Evolutionary conservation across 2,797 vertebrate species (phyloP).

Genomic region (Pipistrellus pygmaeus): DNA sequence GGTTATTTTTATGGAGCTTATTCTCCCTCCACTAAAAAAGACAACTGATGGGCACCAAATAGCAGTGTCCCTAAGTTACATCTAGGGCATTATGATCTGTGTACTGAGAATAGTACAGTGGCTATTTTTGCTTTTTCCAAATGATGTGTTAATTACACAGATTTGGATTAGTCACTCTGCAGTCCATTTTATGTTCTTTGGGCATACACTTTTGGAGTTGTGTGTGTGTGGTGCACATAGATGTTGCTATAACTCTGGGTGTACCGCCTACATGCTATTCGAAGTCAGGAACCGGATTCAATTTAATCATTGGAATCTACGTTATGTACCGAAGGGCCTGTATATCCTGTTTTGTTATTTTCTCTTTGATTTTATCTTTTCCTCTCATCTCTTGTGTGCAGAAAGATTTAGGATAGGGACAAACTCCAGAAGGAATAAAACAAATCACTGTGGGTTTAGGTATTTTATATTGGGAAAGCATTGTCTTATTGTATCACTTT

Average conservation of each 20-base stretch:
- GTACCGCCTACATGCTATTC: not conserved
- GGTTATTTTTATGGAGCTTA: not conserved
- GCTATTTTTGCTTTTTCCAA: constrained; percentile 5
- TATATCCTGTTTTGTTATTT: not conserved
- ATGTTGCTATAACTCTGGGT: not conserved
- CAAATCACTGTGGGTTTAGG: not conserved
- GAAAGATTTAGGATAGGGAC: not conserved
- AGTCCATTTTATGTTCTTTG: not conserved
- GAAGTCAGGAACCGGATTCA: not conserved
- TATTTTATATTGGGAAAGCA: not conserved
- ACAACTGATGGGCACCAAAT: not conserved
- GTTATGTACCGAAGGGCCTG: not conserved
- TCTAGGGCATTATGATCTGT: not conserved
- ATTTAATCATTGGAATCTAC: not conserved
- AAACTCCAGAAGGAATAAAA: not conserved
- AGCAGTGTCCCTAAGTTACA: not conserved
- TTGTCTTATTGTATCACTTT: not conserved
- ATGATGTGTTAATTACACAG: not conserved
- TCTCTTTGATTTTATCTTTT: constrained; percentile 17
- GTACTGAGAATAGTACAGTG: not conserved
- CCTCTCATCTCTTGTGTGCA: not conserved
- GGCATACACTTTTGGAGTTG: not conserved
- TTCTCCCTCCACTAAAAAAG: not conserved
- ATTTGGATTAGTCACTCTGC: not conserved
- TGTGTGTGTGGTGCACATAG: accelerated